Evolutionary conservation across 2,797 vertebrate species (phyloP), one percentile per base, ranked within the genome.

Genomic region (Emydoidea blandingii): DNA sequence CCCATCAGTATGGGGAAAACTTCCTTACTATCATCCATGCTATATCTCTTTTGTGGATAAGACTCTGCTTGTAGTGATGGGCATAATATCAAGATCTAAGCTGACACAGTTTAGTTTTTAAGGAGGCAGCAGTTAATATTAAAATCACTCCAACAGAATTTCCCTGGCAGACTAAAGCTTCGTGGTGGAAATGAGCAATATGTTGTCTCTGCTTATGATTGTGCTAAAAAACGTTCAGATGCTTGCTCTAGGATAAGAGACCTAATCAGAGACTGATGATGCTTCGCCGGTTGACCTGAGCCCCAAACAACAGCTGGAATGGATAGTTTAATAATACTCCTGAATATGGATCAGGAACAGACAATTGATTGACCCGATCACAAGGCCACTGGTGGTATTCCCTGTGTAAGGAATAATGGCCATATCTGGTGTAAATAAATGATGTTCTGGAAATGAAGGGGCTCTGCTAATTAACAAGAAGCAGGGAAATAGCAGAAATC

Each of bases 401-500:
- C 14, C 47, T 2, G 78, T 31, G 47, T 25, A 16, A 83, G 80
- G 11, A 3, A 27, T 49, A 25, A 34, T 34, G 79, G 52, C 65
- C 8, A 37, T 15, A 0, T 19, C 34, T 11, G 53, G 8, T 0
- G 1, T 5, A 65, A 88, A n/a, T 2, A 34, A 92, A 89, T 1
- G 1, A 57, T 27, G 50, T 10, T 54, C 56, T 79, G 92, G 68
- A 57, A 65, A 83, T 1, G 41, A 78, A 29, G 15, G 72, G 12
- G 27, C 44, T 78, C 14, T 47, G 41, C 37, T 37, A 74, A 74
- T 27, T 74, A 85, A 16, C 52, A 74, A 47, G 14, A 82, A 83
- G 41, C n/a, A 14, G 88, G 37, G 65, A 56, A 5, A 34, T 14
- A 47, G 59, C 3, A 83, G 31, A 52, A 18, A 12, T 1, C 31